phyloP scores from a whole-genome alignment of 2,113 vertebrate species.

The Meles meles region DNA sequence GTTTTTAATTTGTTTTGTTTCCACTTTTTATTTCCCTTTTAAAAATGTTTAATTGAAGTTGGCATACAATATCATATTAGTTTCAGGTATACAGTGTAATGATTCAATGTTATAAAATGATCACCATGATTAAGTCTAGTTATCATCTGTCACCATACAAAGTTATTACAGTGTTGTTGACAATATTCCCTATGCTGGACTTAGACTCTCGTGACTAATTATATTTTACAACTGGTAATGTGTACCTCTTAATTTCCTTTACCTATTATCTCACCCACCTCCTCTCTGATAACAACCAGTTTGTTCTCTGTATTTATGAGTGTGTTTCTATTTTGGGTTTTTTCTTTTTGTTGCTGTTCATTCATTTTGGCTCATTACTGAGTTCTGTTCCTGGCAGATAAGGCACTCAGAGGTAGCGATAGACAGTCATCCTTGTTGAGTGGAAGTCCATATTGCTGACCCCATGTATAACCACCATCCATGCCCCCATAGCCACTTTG shows the following conservation, averaged over 20 bases:
- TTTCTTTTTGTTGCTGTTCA: not conserved
- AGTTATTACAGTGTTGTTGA: not conserved
- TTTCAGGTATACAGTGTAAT: not conserved
- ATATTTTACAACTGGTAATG: not conserved
- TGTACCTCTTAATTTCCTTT: not conserved
- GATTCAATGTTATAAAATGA: not conserved
- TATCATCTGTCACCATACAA: not conserved
- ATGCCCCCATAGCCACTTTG: too few relatives aligned
- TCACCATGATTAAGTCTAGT: not conserved
- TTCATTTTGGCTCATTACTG: not conserved
- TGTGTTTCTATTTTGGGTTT: not conserved
- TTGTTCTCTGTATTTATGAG: not conserved
- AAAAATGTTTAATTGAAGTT: not conserved
- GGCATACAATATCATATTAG: not conserved
- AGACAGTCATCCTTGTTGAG: not conserved
- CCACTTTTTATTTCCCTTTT: not conserved
- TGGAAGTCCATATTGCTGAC: not conserved
- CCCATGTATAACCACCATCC: rapidly evolving
- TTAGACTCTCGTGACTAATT: not conserved
- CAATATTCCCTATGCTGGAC: not conserved
- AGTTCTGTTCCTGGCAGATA: not conserved
- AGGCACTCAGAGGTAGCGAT: not conserved
- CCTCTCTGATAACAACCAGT: not conserved
- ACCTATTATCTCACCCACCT: not conserved
- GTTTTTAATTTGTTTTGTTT: not conserved